phyloP scores from a whole-genome alignment of 64 coral and sea anemone genomes.

The Pachyseris speciosa region DNA sequence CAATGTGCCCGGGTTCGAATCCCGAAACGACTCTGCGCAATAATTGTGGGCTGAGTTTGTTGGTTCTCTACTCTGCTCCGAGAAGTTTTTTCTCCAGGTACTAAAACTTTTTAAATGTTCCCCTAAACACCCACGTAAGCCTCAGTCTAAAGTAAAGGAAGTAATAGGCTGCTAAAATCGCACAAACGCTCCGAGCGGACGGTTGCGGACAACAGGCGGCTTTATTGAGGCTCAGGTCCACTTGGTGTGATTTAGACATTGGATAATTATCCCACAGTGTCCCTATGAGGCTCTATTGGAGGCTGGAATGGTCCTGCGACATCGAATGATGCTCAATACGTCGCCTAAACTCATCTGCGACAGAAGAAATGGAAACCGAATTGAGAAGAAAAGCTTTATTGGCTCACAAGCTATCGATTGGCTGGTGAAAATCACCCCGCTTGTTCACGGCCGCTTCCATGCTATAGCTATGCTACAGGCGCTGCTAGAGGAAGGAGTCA shows the following conservation, averaged over 20 bases:
- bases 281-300: background rate
- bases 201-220: too few species aligned
- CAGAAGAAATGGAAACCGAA: slow-evolving; percentile 26
- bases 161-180: too few species aligned
- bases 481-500: slow-evolving; percentile 76
- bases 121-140: too few species aligned
- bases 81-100: too few species aligned
- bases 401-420: slow-evolving; percentile 84
- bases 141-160: background rate
- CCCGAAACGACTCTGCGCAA: too few species aligned
- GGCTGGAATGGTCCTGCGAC: slow-evolving; percentile 23
- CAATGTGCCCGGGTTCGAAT: too few species aligned
- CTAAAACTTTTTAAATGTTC: too few species aligned
- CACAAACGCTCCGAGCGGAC: too few species aligned
- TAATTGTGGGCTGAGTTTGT: too few species aligned
- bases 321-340: slow-evolving; percentile 1
- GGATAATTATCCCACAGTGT: background rate
- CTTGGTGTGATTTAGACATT: background rate
- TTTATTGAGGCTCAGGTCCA: too few species aligned
- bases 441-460: slow-evolving; percentile 86
- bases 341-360: slow-evolving; percentile 78
- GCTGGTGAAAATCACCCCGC: slow-evolving; percentile 62
- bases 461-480: slow-evolving; percentile 76
- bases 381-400: slow-evolving; percentile 59
- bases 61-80: too few species aligned